phyloP scores from a whole-genome alignment of 1,140 invertebrate species.

The Cecropterus lyciades region DNA sequence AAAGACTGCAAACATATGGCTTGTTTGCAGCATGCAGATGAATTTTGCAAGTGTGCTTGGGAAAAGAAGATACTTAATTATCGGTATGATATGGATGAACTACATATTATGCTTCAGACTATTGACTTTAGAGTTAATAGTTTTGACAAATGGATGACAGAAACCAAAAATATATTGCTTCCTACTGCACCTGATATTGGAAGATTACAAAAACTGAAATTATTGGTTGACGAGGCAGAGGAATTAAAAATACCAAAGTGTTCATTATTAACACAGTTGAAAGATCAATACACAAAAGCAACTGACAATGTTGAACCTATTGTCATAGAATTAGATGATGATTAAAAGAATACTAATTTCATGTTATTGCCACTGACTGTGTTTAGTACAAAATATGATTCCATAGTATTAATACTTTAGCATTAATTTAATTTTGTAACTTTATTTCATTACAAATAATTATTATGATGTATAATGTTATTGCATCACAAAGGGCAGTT shows the following conservation, averaged over 20 bases:
- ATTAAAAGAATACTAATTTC: slow-evolving; percentile 50
- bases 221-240: slow-evolving; percentile 76
- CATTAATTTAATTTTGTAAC: slow-evolving; percentile 4
- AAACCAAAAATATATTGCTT: slow-evolving; percentile 93
- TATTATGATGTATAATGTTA: slow-evolving; percentile 10
- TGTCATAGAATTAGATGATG: slow-evolving; percentile 80
- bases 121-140: slow-evolving; percentile 96
- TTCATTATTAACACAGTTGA: slow-evolving; percentile 69
- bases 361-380: slow-evolving; percentile 50
- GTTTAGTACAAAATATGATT: slow-evolving; percentile 48
- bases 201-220: slow-evolving; percentile 87
- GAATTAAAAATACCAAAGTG: slow-evolving; percentile 83
- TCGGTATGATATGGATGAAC: slow-evolving; percentile 97
- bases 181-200: slow-evolving; percentile 88
- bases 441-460: slow-evolving; percentile 25
- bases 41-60: slow-evolving; percentile 93
- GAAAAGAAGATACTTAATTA: slow-evolving; percentile 92
- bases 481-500: slow-evolving; percentile 15
- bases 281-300: slow-evolving; percentile 72
- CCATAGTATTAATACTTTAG: slow-evolving; percentile 24
- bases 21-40: slow-evolving; percentile 94
- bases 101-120: slow-evolving; percentile 94
- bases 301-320: slow-evolving; percentile 74
- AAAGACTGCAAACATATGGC: slow-evolving; percentile 92
- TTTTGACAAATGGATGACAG: slow-evolving; percentile 95